Conservation (phyloP, 2,888 invertebrate genomes). For the Eupithecia abbreviata region DNA sequence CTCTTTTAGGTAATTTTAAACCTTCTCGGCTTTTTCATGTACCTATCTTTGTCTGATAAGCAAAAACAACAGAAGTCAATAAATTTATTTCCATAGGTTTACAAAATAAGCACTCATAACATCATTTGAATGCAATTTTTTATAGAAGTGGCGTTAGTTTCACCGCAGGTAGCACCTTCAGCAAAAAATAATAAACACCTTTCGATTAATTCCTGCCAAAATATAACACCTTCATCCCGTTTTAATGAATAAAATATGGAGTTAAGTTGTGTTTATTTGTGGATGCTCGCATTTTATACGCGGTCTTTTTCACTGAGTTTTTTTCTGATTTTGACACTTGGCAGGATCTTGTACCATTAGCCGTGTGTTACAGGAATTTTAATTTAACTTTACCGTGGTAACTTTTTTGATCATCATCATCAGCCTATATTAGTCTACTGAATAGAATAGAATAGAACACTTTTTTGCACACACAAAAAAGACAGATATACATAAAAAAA, state of each 20-base stretch:
- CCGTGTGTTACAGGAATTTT: not conserved
- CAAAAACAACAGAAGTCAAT: not conserved
- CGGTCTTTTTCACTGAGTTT: not conserved
- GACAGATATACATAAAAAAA: no score
- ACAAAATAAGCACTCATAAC: no score
- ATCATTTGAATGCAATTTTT: not conserved
- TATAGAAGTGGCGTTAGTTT: not conserved
- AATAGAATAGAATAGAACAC: no score
- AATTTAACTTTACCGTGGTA: not conserved
- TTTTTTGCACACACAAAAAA: no score
- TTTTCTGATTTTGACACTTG: not conserved
- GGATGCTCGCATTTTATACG: not conserved
- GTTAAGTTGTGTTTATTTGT: slow-evolving; percentile 15
- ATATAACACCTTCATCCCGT: slow-evolving; percentile 36
- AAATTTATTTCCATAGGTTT: no score
- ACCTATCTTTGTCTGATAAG: not conserved
- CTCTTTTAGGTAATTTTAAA: not conserved
- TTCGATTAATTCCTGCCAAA: slow-evolving; percentile 38
- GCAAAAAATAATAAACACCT: slow-evolving; percentile 38
- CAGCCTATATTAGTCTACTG: no score
- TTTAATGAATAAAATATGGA: slow-evolving; percentile 52
- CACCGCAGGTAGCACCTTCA: not conserved
- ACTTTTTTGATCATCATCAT: no score
- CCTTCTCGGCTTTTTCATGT: not conserved
- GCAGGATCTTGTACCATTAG: slow-evolving; percentile 43